Percentiles rank a stretch among this genome's conserved stretches.
These are phyloP conservation scores for Girardia tigrina DNA, from an alignment of 2,888 invertebrate species.

Conservation along the genomic window DNA sequence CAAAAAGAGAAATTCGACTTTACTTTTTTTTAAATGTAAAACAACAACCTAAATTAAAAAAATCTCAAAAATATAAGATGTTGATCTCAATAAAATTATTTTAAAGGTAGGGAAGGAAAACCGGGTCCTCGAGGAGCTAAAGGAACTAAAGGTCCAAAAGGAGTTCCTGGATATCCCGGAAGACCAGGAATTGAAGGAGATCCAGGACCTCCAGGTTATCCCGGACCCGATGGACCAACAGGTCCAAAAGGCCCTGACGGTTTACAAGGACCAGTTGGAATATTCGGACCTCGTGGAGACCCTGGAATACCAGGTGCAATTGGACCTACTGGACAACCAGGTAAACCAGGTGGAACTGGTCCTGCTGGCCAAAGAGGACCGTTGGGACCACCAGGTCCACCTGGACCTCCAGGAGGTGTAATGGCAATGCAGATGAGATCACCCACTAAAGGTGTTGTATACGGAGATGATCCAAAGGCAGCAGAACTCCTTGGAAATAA, in stretches of 20 bases:
- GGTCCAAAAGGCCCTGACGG: slow-evolving; percentile 29
- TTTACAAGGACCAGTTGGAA: slow-evolving; percentile 53
- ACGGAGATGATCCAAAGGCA: slow-evolving; percentile 9
- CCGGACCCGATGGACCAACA: slow-evolving; percentile 16
- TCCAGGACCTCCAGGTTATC: background rate
- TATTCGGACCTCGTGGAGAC: background rate
- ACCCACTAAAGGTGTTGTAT: slow-evolving; percentile 27
- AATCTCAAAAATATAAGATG: no score
- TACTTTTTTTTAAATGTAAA: no score
- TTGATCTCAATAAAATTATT: no score
- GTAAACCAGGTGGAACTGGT: slow-evolving; percentile 2
- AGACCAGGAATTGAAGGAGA: slow-evolving; percentile 53
- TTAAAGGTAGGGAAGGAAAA: slow-evolving; percentile 27
- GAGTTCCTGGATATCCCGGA: slow-evolving; percentile 38
- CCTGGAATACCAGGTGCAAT: background rate
- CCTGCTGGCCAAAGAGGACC: background rate
- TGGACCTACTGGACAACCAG: background rate
- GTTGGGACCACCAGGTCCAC: slow-evolving; percentile 31
- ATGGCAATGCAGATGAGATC: background rate
- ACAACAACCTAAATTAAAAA: no score
- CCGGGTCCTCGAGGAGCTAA: slow-evolving; percentile 26
- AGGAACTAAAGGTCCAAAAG: slow-evolving; percentile 38
- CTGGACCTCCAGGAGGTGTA: slow-evolving; percentile 28
- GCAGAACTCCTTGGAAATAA: slow-evolving; percentile 25
- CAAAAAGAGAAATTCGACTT: no score